A percentile compares a stretch with the other conserved stretches of the same genome.
Conservation (phyloP, 2,797 vertebrate genomes). For the Mormyrus hasselquistii region DNA sequence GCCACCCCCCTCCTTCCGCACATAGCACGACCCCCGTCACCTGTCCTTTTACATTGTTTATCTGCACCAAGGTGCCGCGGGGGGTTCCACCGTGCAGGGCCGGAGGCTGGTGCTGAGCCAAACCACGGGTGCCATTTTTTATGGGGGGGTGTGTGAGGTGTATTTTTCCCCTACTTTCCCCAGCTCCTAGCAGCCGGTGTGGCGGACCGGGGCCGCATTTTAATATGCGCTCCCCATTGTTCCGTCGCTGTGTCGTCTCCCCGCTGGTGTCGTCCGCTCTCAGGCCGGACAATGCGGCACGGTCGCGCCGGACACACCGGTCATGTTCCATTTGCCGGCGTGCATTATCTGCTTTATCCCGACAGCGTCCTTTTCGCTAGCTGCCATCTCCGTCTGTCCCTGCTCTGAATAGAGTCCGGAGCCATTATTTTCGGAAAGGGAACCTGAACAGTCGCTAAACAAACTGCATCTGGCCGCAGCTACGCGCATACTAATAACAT, state of each 20-base stretch:
- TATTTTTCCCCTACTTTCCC: constrained; percentile 56
- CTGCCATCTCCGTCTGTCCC: constrained; percentile 48
- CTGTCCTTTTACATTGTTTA: constrained; percentile 17
- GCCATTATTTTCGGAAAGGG: constrained; percentile 62
- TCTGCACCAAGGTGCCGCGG: constrained; percentile 17
- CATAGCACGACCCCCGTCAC: neutral
- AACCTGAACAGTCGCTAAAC: constrained; percentile 79
- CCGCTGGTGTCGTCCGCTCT: constrained; percentile 43
- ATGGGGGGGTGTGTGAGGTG: neutral
- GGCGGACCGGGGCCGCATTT: constrained; percentile 37
- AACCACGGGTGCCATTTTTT: constrained; percentile 17
- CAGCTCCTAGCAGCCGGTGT: constrained; percentile 33
- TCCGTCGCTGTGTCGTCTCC: constrained; percentile 45
- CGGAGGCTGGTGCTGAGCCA: constrained; percentile 15
- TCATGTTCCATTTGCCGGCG: constrained; percentile 59
- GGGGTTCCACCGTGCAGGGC: constrained; percentile 2
- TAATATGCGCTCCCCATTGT: constrained; percentile 37
- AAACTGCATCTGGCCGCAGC: constrained; percentile 86
- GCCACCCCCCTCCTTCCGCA: neutral
- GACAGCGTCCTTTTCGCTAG: neutral
- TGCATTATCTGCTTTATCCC: constrained; percentile 52
- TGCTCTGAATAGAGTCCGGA: constrained; percentile 58
- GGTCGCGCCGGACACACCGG: constrained; percentile 40
- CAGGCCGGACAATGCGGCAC: constrained; percentile 15
- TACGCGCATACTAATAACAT: constrained; percentile 98